Percentiles rank a stretch among this genome's conserved stretches.
Evolutionary conservation across 1,140 invertebrate species (phyloP).

Genomic region (Portunus trituberculatus): DNA sequence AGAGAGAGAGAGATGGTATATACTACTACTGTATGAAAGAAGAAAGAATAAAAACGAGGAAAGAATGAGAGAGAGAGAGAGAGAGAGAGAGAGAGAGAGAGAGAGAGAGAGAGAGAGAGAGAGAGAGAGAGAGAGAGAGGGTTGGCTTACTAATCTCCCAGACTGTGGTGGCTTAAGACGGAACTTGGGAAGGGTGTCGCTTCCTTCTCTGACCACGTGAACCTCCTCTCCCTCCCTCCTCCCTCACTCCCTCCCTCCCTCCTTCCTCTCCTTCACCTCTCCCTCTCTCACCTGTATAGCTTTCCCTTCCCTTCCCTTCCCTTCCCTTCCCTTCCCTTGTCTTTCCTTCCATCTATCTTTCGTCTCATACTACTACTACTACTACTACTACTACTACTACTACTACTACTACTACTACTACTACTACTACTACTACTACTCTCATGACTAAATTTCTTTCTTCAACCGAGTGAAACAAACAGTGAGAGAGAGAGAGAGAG

Average conservation of each 20-base stretch:
- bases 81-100: too few relatives aligned
- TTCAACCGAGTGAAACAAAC: too few relatives aligned
- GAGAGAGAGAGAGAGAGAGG: constrained; percentile 29
- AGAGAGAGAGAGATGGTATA: too few relatives aligned
- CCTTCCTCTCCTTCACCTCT: not conserved
- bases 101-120: not conserved
- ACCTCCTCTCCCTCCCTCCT: not conserved
- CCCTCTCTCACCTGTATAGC: not conserved
- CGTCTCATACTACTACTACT: not conserved
- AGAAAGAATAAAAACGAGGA: not conserved
- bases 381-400: constrained; percentile 5
- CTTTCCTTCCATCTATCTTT: too few relatives aligned
- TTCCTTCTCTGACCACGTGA: constrained; percentile 8
- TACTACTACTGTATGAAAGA: too few relatives aligned
- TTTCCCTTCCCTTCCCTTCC: constrained; percentile 11
- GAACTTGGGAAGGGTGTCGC: not conserved
- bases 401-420: not conserved
- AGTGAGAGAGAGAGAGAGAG: too few relatives aligned
- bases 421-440: not conserved
- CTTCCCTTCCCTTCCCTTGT: not conserved
- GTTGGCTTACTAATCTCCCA: constrained; percentile 1
- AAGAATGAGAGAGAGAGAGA: not conserved
- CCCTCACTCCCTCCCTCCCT: not conserved
- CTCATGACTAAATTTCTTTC: not conserved
- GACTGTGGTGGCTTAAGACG: constrained; percentile 18